Evolutionary conservation across 2,113 vertebrate species (phyloP).

Genomic region (Rhinichthys klamathensis): DNA sequence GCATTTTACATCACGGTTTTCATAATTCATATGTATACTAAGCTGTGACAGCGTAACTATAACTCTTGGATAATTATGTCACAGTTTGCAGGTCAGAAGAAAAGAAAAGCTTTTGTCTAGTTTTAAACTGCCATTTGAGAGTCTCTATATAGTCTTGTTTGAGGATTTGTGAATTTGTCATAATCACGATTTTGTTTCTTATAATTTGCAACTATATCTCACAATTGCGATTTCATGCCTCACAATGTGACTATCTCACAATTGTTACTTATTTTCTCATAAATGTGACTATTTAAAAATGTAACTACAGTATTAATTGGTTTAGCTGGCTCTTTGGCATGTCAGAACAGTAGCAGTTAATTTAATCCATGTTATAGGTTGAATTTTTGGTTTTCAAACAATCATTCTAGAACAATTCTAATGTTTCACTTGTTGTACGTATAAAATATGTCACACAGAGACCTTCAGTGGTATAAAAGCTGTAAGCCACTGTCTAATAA

Average conservation of each 20-base stretch:
- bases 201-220: neutral
- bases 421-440: neutral
- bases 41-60: neutral
- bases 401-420: neutral
- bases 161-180: no score
- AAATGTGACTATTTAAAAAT: no score
- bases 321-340: no score
- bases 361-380: no score
- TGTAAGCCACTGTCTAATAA: conserved; percentile 3
- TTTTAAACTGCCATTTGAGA: conserved; percentile 8
- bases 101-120: neutral
- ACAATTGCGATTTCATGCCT: neutral
- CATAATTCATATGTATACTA: neutral
- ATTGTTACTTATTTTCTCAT: neutral
- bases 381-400: neutral
- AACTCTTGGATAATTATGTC: neutral
- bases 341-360: no score
- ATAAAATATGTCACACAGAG: conserved; percentile 9
- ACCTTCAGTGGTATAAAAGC: neutral
- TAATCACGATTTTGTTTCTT: neutral
- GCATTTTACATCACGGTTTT: neutral
- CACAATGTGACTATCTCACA: neutral
- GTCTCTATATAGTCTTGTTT: neutral
- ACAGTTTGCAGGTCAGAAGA: conserved; percentile 4
- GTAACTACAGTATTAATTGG: no score